A percentile compares a stretch with the other conserved stretches of the same genome.
Conservation (phyloP, 2,113 vertebrate genomes). For the Amphiprion percula region DNA sequence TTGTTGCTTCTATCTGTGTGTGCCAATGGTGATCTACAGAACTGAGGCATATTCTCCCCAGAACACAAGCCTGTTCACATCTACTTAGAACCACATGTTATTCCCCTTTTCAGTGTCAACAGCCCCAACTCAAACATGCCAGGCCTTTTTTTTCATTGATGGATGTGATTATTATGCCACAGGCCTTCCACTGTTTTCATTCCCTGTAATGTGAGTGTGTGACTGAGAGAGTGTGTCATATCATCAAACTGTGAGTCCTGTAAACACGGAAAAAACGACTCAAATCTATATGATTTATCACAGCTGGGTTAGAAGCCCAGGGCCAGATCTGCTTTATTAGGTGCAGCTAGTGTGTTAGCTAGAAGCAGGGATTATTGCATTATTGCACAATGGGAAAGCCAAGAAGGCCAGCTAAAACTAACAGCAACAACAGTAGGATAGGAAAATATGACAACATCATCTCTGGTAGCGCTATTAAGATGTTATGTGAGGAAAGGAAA, state of each 20-base stretch:
- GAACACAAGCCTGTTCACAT: slow-evolving; percentile 24
- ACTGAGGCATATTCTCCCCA: neutral
- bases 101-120: slow-evolving; percentile 40
- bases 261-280: slow-evolving; percentile 55
- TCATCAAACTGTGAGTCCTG: slow-evolving; percentile 33
- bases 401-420: slow-evolving; percentile 40
- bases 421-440: slow-evolving; percentile 58
- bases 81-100: slow-evolving; percentile 42
- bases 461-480: slow-evolving; percentile 27
- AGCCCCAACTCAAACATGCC: slow-evolving; percentile 23
- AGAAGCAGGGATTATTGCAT: slow-evolving; percentile 20
- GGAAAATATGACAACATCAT: slow-evolving; percentile 59
- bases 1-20: neutral
- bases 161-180: slow-evolving; percentile 55
- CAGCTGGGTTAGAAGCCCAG: slow-evolving; percentile 45
- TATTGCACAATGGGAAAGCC: slow-evolving; percentile 44
- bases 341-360: slow-evolving; percentile 45
- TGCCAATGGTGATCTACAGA: neutral
- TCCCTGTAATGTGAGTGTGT: slow-evolving; percentile 5
- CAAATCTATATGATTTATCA: slow-evolving; percentile 51
- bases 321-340: slow-evolving; percentile 60
- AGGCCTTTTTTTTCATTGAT: slow-evolving; percentile 36
- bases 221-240: slow-evolving; percentile 3
- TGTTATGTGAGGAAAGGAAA: slow-evolving; percentile 11
- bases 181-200: slow-evolving; percentile 40